Base-by-base conservation (phyloP, 23 tunicate genomes). In the Diplosoma virens region DNA sequence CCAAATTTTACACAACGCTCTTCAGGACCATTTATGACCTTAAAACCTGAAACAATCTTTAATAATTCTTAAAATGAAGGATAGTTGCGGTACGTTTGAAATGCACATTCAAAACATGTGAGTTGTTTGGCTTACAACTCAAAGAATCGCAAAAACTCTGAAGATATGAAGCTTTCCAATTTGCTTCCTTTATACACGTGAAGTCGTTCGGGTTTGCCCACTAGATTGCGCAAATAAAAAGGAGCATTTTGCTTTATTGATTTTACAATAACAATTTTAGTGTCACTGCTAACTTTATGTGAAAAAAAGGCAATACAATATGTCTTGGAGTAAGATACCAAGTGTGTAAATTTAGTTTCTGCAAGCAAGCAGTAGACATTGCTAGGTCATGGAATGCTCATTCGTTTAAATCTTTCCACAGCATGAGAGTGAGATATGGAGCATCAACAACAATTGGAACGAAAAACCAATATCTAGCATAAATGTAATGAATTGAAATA, bases 371-470 rank as follows among this genome's bases (percentile, higher is more conserved):
- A 27, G 35, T 14, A 26, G 69, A 61, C 30, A 29, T 5, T 27
- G 35, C 35, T 61, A 35, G 69, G 35, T 61, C 69, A 61, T 35
- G 69, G 7, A 28, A 27, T 61, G 69, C 69, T 35, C 69, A 27
- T 9, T 61, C 9, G 35, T 26, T 61, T 29, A 29, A 61, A 29
- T 61, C 35, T 61, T 61, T 61, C 69, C 69, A 61, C 7, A 61
- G 69, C 69, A 61, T 29, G 17, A 61, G 35, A 27, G 35, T 29
- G 30, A 61, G 69, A 29, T 27, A 4, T 5, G 69, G 35, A 29
- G 69, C 35, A 61, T 61, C 69, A 61, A 35, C 9, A 61, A 35
- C 69, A 61, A 61, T 35, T 27, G 69, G 69, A 61, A 61, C 30
- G 9, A 29, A 27, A 61, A 61, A 61, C 69, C 69, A 61, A n/a